Evolutionary conservation across 2,797 vertebrate genomes (phyloP), one percentile per base, ranked within the genome.

Genomic region (Pempheris klunzingeri): DNA sequence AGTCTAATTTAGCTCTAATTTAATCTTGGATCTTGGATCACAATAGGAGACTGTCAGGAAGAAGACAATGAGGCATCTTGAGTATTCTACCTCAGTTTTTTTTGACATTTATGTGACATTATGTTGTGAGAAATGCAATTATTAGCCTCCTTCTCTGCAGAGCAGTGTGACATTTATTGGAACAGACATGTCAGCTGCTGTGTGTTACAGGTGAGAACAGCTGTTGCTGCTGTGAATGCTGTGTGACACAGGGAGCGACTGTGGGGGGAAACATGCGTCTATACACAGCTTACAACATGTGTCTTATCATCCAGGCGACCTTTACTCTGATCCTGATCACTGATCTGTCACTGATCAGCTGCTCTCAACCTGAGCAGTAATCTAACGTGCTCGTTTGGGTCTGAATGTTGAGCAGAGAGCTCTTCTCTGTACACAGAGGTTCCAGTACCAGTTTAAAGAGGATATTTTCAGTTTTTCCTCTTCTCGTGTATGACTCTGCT

Each of bases 211-310:
- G 53, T 57, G 44, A 65, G 43, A 62, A 59, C 22, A 53, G n/a
- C 55, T 46, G 26, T 66, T 7, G n/a, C 57, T 69, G 59, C 39
- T 64, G 49, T 39, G 8, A 43, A 32, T 57, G 26, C 4, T 0
- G 3, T 61, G 18, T 17, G 17, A 32, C 32, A 32, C 73, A 38
- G 12, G 3, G n/a, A 39, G 17, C 55, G 43, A 24, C 2, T 24
- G 54, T 62, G 30, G 32, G 55, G 26, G 24, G 61, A 65, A 77
- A 60, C 77, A 32, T 34, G 1, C 28, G 44, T 49, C 41, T 39
- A 34, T 66, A 57, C 50, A 34, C 30, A 32, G 34, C 11, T 30
- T 57, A 15, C 44, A 34, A 20, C 6, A 46, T 30, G 5, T 9
- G 4, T 61, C n/a, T 38, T 26, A 30, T 38, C 30, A 7, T 17